Evolutionary conservation across 2,797 vertebrate species (phyloP).

Genomic region (Babyrousa celebensis): DNA sequence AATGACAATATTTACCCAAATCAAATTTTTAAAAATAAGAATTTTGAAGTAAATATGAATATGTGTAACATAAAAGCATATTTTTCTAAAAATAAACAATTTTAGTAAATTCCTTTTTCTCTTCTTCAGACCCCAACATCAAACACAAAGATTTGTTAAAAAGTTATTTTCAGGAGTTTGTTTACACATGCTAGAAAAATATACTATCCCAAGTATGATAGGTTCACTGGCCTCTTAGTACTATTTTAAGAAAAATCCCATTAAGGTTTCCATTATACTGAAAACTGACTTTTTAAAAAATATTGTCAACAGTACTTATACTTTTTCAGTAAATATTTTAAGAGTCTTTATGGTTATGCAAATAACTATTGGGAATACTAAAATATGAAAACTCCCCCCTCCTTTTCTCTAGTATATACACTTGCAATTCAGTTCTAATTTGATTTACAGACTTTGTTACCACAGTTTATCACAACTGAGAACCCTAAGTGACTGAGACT

Average conservation of each 20-base stretch:
- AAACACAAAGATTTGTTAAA: background rate
- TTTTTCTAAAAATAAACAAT: background rate
- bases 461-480: constrained; percentile 74
- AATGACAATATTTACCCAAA: background rate
- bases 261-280: background rate
- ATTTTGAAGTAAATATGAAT: constrained; percentile 58
- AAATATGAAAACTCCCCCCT: background rate
- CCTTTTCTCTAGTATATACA: constrained; percentile 42
- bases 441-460: constrained; percentile 74
- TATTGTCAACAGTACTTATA: background rate
- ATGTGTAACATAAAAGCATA: background rate
- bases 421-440: constrained; percentile 58
- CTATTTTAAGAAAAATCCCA: background rate
- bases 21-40: constrained; percentile 2
- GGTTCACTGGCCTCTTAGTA: background rate
- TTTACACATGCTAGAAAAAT: background rate
- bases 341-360: constrained; percentile 42
- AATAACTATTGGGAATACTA: background rate
- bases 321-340: constrained; percentile 40
- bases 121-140: background rate
- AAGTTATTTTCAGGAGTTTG: background rate
- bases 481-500: constrained; percentile 74
- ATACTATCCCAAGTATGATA: background rate
- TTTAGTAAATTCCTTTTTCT: constrained; percentile 7
- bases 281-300: constrained; percentile 40